Conservation (phyloP, 1,140 invertebrate species). For the Semibalanus balanoides region DNA sequence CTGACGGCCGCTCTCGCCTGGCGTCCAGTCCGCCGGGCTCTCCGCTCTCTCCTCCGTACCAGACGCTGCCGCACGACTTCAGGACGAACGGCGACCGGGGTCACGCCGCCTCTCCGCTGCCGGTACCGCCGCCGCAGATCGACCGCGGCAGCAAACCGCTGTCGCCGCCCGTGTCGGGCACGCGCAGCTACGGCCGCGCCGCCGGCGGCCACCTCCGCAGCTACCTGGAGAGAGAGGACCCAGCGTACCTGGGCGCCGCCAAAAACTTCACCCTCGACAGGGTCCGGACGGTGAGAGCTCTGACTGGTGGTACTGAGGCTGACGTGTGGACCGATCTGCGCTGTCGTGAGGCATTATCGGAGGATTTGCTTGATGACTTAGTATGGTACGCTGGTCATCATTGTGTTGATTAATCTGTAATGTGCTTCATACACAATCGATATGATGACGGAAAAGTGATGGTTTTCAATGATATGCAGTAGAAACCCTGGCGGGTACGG, state of each 20-base stretch:
- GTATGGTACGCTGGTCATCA: too few relatives aligned
- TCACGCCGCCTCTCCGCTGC: constrained; percentile 50
- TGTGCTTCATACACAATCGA: too few relatives aligned
- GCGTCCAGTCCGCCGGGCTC: not conserved
- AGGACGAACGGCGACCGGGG: constrained; percentile 8
- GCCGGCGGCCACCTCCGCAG: not conserved
- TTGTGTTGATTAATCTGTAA: too few relatives aligned
- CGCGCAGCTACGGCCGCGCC: not conserved
- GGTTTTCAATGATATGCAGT: too few relatives aligned
- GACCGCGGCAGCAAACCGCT: constrained; percentile 58
- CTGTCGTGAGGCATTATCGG: too few relatives aligned
- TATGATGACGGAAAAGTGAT: too few relatives aligned
- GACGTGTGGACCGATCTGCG: too few relatives aligned
- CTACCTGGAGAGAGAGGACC: not conserved
- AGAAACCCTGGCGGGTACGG: too few relatives aligned
- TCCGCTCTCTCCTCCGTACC: not conserved
- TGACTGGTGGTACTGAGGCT: too few relatives aligned
- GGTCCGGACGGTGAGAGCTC: not conserved
- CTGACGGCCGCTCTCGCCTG: not conserved
- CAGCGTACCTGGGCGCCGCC: not conserved
- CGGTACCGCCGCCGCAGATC: constrained; percentile 67
- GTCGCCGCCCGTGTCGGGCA: not conserved
- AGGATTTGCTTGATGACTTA: too few relatives aligned
- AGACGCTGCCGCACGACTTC: not conserved
- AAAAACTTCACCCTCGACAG: not conserved